Evolutionary conservation across 2,797 vertebrate species (phyloP), one percentile per base, ranked within the genome.

Genomic region (Buphagus erythrorhynchus): DNA sequence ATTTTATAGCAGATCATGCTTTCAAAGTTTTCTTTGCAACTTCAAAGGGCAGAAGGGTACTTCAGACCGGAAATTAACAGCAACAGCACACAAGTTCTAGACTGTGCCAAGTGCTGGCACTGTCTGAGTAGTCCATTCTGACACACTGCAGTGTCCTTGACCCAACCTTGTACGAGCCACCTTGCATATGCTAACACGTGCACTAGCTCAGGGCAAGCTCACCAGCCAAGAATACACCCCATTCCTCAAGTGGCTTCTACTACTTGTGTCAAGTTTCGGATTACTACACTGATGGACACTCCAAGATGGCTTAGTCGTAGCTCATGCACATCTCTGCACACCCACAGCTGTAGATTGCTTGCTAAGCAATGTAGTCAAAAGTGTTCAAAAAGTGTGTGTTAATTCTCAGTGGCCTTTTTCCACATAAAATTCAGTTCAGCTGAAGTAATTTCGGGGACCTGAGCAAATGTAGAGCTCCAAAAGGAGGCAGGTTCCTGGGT

Each of bases 321-420:
- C 42, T 93, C 20, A 6, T 0, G 22, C n/a, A 51, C 40, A n/a
- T 19, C 29, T n/a, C 20, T 57, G 67, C 48, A 71, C 71, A 43
- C 31, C 5, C 46, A 42, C 31, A 52, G 67, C 3, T 0, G 0
- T 7, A 58, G n/a, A 55, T 15, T 33, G 4, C 33, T 84, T 66
- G 28, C 83, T 66, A 67, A 6, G 26, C 20, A 42, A 31, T 6
- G 29, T 6, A 62, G 40, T 46, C 36, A 78, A 78, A 59, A 4
- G 16, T 21, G 38, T 58, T 90, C n/a, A 72, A 88, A 84, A 88
- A 45, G 24, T 12, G 18, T 6, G 10, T 21, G 16, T 22, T 69
- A 74, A 14, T 42, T 65, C 43, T 57, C 46, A 74, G 66, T 0
- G 5, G 29, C 38, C 12, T 63, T 92, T 40, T 80, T 59, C 48